Evolutionary conservation across 2,797 vertebrate genomes (phyloP).

Genomic region (Merluccius polli): DNA sequence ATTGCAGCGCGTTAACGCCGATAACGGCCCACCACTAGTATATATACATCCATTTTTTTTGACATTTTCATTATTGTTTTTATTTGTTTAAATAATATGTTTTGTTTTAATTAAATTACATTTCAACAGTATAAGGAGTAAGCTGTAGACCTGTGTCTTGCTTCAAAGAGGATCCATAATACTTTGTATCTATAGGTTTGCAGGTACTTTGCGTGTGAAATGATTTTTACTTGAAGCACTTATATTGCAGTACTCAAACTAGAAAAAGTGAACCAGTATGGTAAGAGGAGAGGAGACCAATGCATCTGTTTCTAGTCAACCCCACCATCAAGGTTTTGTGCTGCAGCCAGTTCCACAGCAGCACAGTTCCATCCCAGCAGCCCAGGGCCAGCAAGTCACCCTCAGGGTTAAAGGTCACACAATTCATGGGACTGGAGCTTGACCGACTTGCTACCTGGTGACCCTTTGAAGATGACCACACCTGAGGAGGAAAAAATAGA

Average conservation of each 20-base stretch:
- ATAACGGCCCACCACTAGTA: too few species aligned
- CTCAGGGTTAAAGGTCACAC: conserved; percentile 76
- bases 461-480: conserved; percentile 69
- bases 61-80: too few species aligned
- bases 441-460: conserved; percentile 46
- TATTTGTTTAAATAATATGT: background rate
- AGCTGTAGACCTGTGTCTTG: background rate
- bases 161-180: background rate
- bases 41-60: too few species aligned
- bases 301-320: background rate
- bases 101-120: background rate
- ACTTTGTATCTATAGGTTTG: background rate
- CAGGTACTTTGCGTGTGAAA: background rate
- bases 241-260: background rate
- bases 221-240: background rate
- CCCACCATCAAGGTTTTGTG: conserved; percentile 54
- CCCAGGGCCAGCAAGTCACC: conserved; percentile 74
- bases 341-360: conserved; percentile 73
- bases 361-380: conserved; percentile 77
- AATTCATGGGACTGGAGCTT: conserved; percentile 76
- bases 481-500: conserved; percentile 47
- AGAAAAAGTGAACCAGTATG: background rate
- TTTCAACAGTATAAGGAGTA: background rate
- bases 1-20: too few species aligned
- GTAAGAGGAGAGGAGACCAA: background rate